phyloP scores from a whole-genome alignment of 2,888 invertebrate species.

The Drosophila colorata region DNA sequence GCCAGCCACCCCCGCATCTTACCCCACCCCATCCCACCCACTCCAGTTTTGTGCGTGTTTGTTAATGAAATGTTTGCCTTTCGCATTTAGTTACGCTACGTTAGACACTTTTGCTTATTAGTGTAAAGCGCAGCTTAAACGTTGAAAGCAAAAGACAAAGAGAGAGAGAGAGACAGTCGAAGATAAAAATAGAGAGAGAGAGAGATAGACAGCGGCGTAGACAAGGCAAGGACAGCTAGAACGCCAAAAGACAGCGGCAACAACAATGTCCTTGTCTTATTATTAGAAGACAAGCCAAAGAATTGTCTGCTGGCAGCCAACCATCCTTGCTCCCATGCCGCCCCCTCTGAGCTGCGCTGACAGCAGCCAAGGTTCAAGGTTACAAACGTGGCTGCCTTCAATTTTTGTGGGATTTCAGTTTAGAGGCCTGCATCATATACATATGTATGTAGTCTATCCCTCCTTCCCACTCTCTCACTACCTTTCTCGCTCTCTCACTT shows the following conservation, averaged over 20 bases:
- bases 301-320: slow-evolving; percentile 31
- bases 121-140: slow-evolving; percentile 77
- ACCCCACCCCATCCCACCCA: slow-evolving; percentile 3
- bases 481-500: background rate
- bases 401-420: slow-evolving; percentile 26
- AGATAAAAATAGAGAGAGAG: background rate
- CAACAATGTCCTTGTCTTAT: slow-evolving; percentile 63
- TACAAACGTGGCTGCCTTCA: slow-evolving; percentile 51
- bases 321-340: too few relatives aligned
- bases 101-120: slow-evolving; percentile 82
- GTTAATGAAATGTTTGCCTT: slow-evolving; percentile 81
- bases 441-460: slow-evolving; percentile 9
- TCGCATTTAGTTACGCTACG: slow-evolving; percentile 79
- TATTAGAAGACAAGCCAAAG: slow-evolving; percentile 55
- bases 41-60: slow-evolving; percentile 65
- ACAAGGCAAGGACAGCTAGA: slow-evolving; percentile 26
- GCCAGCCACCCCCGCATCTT: background rate
- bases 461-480: background rate
- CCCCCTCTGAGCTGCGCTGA: slow-evolving; percentile 5
- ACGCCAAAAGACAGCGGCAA: slow-evolving; percentile 10
- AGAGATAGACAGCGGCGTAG: slow-evolving; percentile 31
- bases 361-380: slow-evolving; percentile 70
- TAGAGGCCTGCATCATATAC: slow-evolving; percentile 5
- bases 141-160: slow-evolving; percentile 32
- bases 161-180: slow-evolving; percentile 5